Conservation (phyloP, 1,140 invertebrate genomes). For the Euwallacea similis region DNA sequence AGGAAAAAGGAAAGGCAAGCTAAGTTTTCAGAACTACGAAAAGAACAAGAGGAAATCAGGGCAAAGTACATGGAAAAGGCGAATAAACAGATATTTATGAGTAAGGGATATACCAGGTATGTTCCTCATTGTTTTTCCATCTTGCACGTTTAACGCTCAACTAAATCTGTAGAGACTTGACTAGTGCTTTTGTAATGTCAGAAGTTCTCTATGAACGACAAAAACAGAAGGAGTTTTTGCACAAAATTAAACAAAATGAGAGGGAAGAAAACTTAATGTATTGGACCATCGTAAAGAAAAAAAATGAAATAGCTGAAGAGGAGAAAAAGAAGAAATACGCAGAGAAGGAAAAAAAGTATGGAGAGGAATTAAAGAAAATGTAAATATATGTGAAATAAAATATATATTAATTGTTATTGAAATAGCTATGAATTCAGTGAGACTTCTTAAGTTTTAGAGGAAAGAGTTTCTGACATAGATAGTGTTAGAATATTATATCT, state of each 20-base stretch:
- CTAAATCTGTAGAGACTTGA: slow-evolving; percentile 38
- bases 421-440: too few relatives aligned
- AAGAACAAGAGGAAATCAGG: slow-evolving; percentile 45
- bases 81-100: slow-evolving; percentile 42
- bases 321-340: slow-evolving; percentile 26
- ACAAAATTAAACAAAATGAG: slow-evolving; percentile 41
- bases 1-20: slow-evolving; percentile 41
- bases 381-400: not conserved
- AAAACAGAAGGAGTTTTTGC: slow-evolving; percentile 44
- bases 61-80: slow-evolving; percentile 43
- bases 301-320: slow-evolving; percentile 31
- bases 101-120: slow-evolving; percentile 37
- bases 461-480: too few relatives aligned
- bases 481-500: too few relatives aligned
- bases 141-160: slow-evolving; percentile 6
- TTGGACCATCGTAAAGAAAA: slow-evolving; percentile 33
- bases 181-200: slow-evolving; percentile 41
- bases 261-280: slow-evolving; percentile 34
- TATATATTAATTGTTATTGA: too few relatives aligned
- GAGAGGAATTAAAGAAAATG: slow-evolving; percentile 30
- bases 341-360: slow-evolving; percentile 31
- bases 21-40: slow-evolving; percentile 39
- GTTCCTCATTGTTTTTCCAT: not conserved
- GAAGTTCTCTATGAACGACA: slow-evolving; percentile 44
- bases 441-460: not conserved